Base-by-base conservation (phyloP, 2,888 invertebrate species). In the Nasonovia ribisnigri region DNA sequence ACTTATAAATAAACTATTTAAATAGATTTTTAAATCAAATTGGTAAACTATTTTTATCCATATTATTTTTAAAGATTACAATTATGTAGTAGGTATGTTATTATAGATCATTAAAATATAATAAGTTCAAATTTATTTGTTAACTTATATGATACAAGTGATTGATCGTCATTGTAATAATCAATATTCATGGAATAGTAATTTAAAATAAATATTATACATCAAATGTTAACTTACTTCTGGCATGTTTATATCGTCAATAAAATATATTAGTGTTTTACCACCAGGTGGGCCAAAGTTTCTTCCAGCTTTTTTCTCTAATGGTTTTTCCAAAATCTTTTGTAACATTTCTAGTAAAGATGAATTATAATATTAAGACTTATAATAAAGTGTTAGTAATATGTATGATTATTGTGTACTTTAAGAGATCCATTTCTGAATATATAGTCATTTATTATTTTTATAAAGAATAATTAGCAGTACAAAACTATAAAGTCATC, bases 181-280 rank as follows among this genome's bases (percentile, higher is more conserved):
- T 26, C 24, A 57, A 60, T 1, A 29, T 60, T 67, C 3, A 4
- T 67, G 5, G 16, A 67, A 67, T n/a, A 67, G 1, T n/a, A 24
- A 1, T 67, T n/a, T n/a, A 67, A 67, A n/a, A n/a, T 16, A n/a
- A 20, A 36, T 20, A 20, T 36, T 42, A 36, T 36, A 6, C 2
- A 36, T 36, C 42, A 42, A 42, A 91, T 26, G 1, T 42, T 57
- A 36, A 90, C 67, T 94, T 95, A 96, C 99, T 96, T 98, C 98
- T 0, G 99, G 99, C 99, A 99, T 99, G 95, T 99, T 99, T 97
- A 99, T 97, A 95, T 99, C 99, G 95, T 99, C 99, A 94, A 99
- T 97, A 95, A 99, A 99, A 96, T 99, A 99, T 92, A 99, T 97
- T 96, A 99, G 97, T 43, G 97, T 97, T 96, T 99, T 98, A 95